A percentile compares a stretch with the other conserved stretches of the same genome.
Evolutionary conservation across 2,888 invertebrate genomes (phyloP).

Genomic region (Timandra comae): DNA sequence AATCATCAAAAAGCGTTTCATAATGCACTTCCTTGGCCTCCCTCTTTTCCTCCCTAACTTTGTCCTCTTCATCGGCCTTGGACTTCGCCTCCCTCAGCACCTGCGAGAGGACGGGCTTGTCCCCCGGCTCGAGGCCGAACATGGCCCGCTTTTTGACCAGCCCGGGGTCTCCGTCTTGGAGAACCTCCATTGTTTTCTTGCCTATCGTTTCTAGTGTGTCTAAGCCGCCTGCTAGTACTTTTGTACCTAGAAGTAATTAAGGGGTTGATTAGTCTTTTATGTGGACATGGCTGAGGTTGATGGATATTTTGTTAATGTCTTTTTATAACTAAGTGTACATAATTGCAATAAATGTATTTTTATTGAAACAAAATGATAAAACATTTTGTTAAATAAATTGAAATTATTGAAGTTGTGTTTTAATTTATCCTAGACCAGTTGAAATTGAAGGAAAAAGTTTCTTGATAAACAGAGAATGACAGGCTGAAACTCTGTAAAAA

Average conservation of each 20-base stretch:
- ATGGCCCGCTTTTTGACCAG: conserved; percentile 86
- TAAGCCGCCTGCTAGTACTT: conserved; percentile 86
- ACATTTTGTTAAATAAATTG: no score
- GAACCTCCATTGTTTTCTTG: conserved; percentile 94
- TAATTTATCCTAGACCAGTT: no score
- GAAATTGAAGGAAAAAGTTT: no score
- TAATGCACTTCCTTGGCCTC: conserved; percentile 79
- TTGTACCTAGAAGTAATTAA: conserved; percentile 65
- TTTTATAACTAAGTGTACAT: not conserved
- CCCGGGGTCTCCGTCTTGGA: conserved; percentile 95
- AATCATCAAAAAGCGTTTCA: conserved; percentile 90
- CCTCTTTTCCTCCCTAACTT: conserved; percentile 61
- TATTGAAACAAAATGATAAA: no score
- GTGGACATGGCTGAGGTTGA: no score
- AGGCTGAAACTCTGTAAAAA: no score
- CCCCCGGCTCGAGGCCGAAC: conserved; percentile 74
- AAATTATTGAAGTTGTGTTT: no score
- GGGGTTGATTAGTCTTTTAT: not conserved
- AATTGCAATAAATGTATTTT: no score
- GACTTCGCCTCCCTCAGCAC: conserved; percentile 83
- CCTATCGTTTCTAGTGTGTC: conserved; percentile 95
- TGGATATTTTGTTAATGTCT: no score
- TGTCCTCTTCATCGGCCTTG: conserved; percentile 79
- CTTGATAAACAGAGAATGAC: no score
- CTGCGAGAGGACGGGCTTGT: conserved; percentile 80